phyloP scores from a whole-genome alignment of 2,797 vertebrate species.

The Hipposideros larvatus region DNA sequence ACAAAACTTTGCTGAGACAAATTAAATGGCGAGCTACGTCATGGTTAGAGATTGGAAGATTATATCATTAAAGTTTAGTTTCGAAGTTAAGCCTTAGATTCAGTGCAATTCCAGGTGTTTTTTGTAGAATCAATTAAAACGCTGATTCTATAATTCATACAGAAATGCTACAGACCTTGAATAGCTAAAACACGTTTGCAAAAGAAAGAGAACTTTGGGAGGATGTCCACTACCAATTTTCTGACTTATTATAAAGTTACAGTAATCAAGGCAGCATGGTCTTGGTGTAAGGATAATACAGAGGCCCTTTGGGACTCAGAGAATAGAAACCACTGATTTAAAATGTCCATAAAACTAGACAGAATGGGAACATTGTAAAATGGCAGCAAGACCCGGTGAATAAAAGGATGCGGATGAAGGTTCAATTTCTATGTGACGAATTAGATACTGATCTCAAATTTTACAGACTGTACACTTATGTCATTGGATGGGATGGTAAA shows the following conservation, averaged over 20 bases:
- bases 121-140: not conserved
- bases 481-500: not conserved
- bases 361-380: not conserved
- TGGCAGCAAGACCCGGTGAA: too few relatives aligned
- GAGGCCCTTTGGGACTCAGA: not conserved
- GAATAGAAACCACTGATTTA: not conserved
- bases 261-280: not conserved
- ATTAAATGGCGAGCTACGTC: not conserved
- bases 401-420: not conserved
- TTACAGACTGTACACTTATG: not conserved
- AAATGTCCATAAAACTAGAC: not conserved
- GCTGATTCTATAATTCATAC: not conserved
- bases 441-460: not conserved
- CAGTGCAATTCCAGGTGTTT: not conserved
- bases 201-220: not conserved
- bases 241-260: not conserved
- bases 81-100: not conserved
- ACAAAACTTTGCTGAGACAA: not conserved
- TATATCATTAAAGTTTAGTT: not conserved
- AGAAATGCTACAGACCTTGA: not conserved
- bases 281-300: not conserved
- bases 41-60: not conserved
- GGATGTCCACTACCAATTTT: not conserved
- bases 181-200: not conserved
- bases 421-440: not conserved